Base-by-base conservation (phyloP, 2,797 vertebrate genomes). In the Danio kyathit region DNA sequence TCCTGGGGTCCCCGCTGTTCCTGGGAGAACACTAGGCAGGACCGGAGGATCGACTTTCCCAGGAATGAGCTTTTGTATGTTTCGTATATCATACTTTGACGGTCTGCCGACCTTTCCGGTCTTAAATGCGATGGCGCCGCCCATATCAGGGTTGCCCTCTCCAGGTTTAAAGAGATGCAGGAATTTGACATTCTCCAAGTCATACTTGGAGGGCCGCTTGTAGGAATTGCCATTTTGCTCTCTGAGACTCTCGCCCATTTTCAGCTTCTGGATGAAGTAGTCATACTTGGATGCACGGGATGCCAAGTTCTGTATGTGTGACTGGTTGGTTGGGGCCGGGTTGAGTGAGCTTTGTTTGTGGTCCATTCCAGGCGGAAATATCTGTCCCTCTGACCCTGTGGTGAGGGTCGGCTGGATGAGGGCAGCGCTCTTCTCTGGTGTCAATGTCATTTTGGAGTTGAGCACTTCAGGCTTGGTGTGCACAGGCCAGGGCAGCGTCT, bases 241-340 rank as follows among this genome's bases (percentile, higher is more conserved):
- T 89, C 95, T 94, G 85, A 99, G 90, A 89, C 93, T 97, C 89
- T 99, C 97, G 0, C 97, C 97, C 0, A 96, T 97, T 93, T 98
- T 99, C 89, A 99, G 93, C 86, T 99, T 99, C 87, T 99, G 97
- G 89, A 99, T 99, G 88, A 97, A 99, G 92, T 97, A 98, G 90
- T 99, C 98, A 0, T 99, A 99, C 88, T 99, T 99, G 86, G 98
- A 99, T 86, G 97, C 92, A 4, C 97, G 93, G 21, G 97, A 95
- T 19, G 95, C 95, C 83, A 97, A 92, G 90, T 94, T 96, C 88
- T 97, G 97, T 89, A 97, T 94, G 88, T 97, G 96, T 82, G 96
- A 92, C 5, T 94, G 92, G 90, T 95, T 92, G 85, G 94, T 85
- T 93, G 7, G 95, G 94, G 86, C 94, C 87, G 2, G 46, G 87